These are phyloP conservation scores for Tubiluchus corallicola DNA, from an alignment of 2,888 invertebrate genomes.

Conservation along the genomic window DNA sequence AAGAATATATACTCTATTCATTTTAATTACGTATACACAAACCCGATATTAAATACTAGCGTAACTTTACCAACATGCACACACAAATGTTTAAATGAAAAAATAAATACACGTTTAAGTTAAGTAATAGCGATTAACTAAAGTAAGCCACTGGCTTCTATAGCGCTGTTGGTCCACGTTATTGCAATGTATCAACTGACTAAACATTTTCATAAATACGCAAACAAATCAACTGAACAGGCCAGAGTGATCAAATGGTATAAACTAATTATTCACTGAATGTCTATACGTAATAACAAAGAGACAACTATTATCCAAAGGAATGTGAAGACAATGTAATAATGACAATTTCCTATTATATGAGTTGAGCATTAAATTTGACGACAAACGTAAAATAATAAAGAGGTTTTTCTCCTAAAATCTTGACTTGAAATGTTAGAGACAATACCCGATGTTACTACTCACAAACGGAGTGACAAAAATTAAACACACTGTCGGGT, in stretches of 20 bases:
- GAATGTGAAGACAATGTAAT: too few relatives aligned
- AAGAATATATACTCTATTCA: neutral
- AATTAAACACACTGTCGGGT: neutral
- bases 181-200: neutral
- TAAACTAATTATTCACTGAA: neutral
- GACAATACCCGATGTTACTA: neutral
- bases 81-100: neutral
- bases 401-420: too few relatives aligned
- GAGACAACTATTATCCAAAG: too few relatives aligned
- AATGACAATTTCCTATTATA: too few relatives aligned
- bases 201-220: neutral
- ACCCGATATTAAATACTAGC: too few relatives aligned
- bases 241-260: neutral
- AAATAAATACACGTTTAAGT: slow-evolving; percentile 1
- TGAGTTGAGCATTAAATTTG: too few relatives aligned
- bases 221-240: neutral
- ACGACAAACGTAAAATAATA: too few relatives aligned
- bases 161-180: neutral
- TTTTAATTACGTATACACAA: slow-evolving; percentile 1
- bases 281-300: too few relatives aligned
- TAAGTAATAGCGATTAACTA: slow-evolving; percentile 3
- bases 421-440: neutral
- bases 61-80: too few relatives aligned
- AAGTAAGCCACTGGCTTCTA: neutral
- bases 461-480: too few relatives aligned